Percentiles rank a stretch among this genome's conserved stretches.
Conservation (phyloP, 2,113 vertebrate genomes). For the Peromyscus maniculatus region DNA sequence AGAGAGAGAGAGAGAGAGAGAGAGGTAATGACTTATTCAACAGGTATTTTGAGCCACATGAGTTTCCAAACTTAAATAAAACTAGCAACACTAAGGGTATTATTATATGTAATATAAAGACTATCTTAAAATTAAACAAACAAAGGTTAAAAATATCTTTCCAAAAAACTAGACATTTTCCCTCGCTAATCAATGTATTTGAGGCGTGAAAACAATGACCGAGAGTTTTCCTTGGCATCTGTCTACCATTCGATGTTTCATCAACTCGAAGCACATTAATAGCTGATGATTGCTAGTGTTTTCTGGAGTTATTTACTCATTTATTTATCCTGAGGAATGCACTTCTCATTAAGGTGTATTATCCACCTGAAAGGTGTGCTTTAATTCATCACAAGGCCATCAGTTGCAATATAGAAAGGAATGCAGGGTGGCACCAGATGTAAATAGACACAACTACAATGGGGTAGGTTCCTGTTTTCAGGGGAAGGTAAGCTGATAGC, state of each 20-base stretch:
- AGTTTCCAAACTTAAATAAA: conserved; percentile 75
- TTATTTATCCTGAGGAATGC: conserved; percentile 20
- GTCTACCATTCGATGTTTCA: background rate
- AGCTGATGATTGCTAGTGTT: conserved; percentile 22
- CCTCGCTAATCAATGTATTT: conserved; percentile 27
- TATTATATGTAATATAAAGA: conserved; percentile 49
- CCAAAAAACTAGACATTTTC: background rate
- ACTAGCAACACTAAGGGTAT: conserved; percentile 40
- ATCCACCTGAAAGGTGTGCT: background rate
- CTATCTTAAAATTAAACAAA: background rate
- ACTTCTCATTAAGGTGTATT: conserved; percentile 49
- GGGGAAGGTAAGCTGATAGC: background rate
- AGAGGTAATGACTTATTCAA: conserved; percentile 58
- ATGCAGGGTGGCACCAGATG: background rate
- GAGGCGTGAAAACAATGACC: background rate
- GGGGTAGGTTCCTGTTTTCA: background rate
- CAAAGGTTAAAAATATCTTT: conserved; percentile 25
- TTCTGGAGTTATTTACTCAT: conserved; percentile 51
- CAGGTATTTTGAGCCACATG: conserved; percentile 57
- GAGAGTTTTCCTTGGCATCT: background rate
- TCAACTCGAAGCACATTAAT: conserved; percentile 25
- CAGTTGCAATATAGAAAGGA: background rate
- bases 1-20: background rate
- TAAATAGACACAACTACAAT: background rate
- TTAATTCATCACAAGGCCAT: conserved; percentile 26